Evolutionary conservation across 2,113 vertebrate species (phyloP), one percentile per base, ranked within the genome.

Genomic region (Callipepla californica): DNA sequence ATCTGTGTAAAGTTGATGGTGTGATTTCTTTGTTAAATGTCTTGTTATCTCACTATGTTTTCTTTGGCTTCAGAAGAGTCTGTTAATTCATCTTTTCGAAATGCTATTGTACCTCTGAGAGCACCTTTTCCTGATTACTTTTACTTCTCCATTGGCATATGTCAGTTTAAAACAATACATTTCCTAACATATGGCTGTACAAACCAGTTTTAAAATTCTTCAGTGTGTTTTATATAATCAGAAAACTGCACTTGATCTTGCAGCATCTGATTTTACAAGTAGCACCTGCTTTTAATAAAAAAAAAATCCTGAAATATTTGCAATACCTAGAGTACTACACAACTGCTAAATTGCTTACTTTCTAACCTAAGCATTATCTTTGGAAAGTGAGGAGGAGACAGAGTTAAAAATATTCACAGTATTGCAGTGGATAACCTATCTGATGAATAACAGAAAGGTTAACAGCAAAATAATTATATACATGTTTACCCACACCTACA

Each of bases 381-480:
- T 59, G 57, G 48, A 68, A 36, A 4, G 5, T 50, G 1, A 63
- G 7, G 19, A 83, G 10, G 65, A 90, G 30, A 44, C 7, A 83
- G 34, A 89, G 6, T 5, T 65, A 59, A 96, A 86, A 77, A 62
- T 78, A 11, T 73, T 89, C 22, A 61, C 65, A 6, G 36, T 83
- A 61, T 65, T 93, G 3, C 55, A 93, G 34, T 51, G 30, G n/a
- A 61, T 48, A 13, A 82, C 58, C 36, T 68, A 38, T 22, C 36
- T 86, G 53, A 19, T 21, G 23, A 81, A 89, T 73, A 74, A 85
- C 47, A 34, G 63, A 67, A 90, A 76, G 36, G 10, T 75, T 79
- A 93, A 57, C 21, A 36, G 26, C 11, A 80, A 96, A 90, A 69
- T 45, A 36, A 79, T 63, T 96, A 57, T 76, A 59, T 77, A 50